Conservation (phyloP, 2,888 invertebrate genomes). For the Drosophila koepferae region DNA sequence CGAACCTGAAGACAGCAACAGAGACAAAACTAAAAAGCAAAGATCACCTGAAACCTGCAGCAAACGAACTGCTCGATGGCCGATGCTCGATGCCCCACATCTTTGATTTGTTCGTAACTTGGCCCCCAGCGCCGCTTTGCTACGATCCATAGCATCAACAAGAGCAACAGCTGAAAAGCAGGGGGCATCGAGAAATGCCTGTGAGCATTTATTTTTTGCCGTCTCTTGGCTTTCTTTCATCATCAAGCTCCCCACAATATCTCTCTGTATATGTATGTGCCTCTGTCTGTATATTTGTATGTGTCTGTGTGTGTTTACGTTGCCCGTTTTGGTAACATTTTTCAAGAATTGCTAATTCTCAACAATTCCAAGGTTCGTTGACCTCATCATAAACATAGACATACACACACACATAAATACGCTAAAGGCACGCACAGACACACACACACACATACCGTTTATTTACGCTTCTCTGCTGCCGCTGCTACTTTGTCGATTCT, state of each 20-base stretch:
- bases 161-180: conserved; percentile 11
- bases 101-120: conserved; percentile 42
- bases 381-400: conserved; percentile 71
- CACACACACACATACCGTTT: conserved; percentile 45
- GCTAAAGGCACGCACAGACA: conserved; percentile 28
- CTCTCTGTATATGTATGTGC: conserved; percentile 22
- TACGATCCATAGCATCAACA: conserved; percentile 41
- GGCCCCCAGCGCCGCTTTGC: conserved; percentile 54
- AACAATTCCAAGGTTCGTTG: conserved; percentile 80
- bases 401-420: conserved; percentile 13
- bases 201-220: conserved; percentile 62
- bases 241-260: conserved; percentile 50
- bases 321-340: conserved; percentile 81
- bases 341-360: conserved; percentile 83
- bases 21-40: conserved; percentile 8
- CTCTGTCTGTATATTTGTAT: conserved; percentile 37
- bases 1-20: conserved; percentile 27
- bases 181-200: conserved; percentile 61
- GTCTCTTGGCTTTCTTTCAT: conserved; percentile 70
- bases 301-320: conserved; percentile 61
- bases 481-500: conserved; percentile 66
- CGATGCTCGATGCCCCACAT: conserved; percentile 44
- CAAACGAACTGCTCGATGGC: conserved; percentile 43
- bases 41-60: conserved; percentile 69
- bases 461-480: conserved; percentile 68